Base-by-base conservation (phyloP, 2,113 vertebrate species). In the Mugil cephalus region DNA sequence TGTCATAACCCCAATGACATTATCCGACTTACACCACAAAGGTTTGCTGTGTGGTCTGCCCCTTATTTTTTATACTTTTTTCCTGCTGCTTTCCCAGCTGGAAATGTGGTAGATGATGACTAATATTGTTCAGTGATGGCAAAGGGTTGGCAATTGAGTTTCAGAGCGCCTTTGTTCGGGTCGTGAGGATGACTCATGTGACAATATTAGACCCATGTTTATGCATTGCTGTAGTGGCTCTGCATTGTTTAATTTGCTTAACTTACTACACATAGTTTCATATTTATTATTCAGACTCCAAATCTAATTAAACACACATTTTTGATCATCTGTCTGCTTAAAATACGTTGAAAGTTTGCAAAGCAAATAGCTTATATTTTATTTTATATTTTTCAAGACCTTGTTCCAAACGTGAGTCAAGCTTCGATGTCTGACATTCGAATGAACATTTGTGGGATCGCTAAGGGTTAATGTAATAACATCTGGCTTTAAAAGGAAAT, bases 1-100 rank as follows among this genome's bases (percentile, higher is more conserved):
- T 76, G 69, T 87, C 62, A 88, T 85, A 79, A 88, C 58, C 35
- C 54, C 79, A 84, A 82, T 82, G 59, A 84, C 50, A 85, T 91
- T 90, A 91, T 70, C 78, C 18, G 11, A 70, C 52, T 56, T 42
- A n/a, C 4, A 43, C 63, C 83, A 66, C 54, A 83, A 74, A 84
- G 42, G 43, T 70, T 74, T 55, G 47, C 69, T 64, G 72, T 80
- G 51, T 80, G 68, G 50, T 43, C 60, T 74, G 42, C 48, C 15
- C 63, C 19, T 74, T 62, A 47, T 79, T 71, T 79, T 30, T 30
- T 30, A 72, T 62, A 47, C 77, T 71, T 79, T 30, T 30, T 30
- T 68, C 55, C 54, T 38, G 34, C 7, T n/a, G 59, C 14, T 60
- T 52, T 60, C 56, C 17, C 70, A 72, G 64, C 68, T 74, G 52